Base-by-base conservation (phyloP, 2,888 invertebrate species). In the Herminia tarsipennalis region DNA sequence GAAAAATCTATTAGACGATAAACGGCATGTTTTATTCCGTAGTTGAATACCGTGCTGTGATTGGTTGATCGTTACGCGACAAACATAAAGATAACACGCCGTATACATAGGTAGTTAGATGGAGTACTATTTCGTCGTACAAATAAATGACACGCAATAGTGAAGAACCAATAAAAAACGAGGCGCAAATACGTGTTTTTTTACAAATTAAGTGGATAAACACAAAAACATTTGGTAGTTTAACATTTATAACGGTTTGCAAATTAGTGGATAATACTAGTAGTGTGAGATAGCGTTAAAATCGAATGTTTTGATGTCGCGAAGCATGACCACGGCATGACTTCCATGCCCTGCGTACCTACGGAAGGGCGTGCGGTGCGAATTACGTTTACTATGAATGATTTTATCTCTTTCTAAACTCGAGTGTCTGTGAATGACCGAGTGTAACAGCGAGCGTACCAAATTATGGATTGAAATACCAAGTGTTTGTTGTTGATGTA, bases 311-410 rank as follows among this genome's bases (percentile, higher is more conserved):
- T 89, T 89, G 90, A 81, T 88, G 76, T 82, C 71, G 72, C 70
- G 66, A 83, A 47, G 85, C 88, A 86, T 84, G 88, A 80, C 71
- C 77, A 86, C 88, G 87, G 90, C 91, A 88, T 91, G 91, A 91
- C 88, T 90, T 83, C 89, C 91, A 91, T 91, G 91, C 91, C 88
- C 89, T 89, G 89, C 86, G 87, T 87, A 80, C 81, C 75, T 86
- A 87, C 84, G 86, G 82, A 88, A 88, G 90, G 88, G 88, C 88
- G 89, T 88, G 88, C 89, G 83, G 70, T 79, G 80, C 75, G 73
- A 79, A 88, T 88, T 90, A 90, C 91, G 90, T 89, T 89, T 89
- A 89, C 88, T 90, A 90, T 90, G 90, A 91, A 90, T 91, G 90
- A 90, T 89, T 90, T 90, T 88, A 90, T 91, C 90, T 91, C 90